Percentiles rank a stretch among this genome's conserved stretches.
phyloP scores from a whole-genome alignment of 37 sponge, comb jelly and placozoan genomes.

The Eunapius fragilis region DNA sequence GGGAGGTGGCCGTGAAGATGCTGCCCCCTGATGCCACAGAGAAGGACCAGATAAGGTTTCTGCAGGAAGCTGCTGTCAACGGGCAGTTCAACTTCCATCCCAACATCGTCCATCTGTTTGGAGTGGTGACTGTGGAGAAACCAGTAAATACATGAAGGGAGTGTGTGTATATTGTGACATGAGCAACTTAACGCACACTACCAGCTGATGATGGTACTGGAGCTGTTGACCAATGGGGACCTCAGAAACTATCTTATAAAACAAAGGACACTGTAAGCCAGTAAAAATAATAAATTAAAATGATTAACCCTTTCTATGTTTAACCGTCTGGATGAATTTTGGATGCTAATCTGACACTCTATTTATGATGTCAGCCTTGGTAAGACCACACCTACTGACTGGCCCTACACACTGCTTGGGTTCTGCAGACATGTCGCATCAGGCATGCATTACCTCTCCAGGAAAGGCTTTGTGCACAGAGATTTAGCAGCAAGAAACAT shows the following conservation, averaged over 20 bases:
- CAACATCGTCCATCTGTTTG: conserved; percentile 56
- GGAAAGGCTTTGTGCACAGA: background rate
- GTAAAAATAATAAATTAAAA: background rate
- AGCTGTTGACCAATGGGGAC: conserved; percentile 47
- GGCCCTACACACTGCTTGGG: background rate
- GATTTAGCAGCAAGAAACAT: background rate
- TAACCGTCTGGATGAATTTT: no score
- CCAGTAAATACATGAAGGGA: conserved; percentile 47
- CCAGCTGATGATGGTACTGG: conserved; percentile 50
- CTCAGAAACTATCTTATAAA: conserved; percentile 30
- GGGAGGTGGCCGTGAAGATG: conserved; percentile 61
- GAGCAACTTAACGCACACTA: background rate
- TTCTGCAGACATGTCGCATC: background rate
- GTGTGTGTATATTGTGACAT: background rate
- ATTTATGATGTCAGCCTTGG: no score
- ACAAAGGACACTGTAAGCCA: conserved; percentile 7
- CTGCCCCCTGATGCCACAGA: conserved; percentile 39
- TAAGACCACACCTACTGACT: background rate
- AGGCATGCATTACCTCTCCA: background rate
- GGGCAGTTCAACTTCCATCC: conserved; percentile 62
- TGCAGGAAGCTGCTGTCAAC: conserved; percentile 75
- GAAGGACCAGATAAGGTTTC: conserved; percentile 54
- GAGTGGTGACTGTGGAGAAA: conserved; percentile 70
- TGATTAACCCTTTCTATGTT: no score
- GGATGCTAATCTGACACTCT: background rate